Conservation (phyloP, 2,888 invertebrate species). For the Alcis repandata region DNA sequence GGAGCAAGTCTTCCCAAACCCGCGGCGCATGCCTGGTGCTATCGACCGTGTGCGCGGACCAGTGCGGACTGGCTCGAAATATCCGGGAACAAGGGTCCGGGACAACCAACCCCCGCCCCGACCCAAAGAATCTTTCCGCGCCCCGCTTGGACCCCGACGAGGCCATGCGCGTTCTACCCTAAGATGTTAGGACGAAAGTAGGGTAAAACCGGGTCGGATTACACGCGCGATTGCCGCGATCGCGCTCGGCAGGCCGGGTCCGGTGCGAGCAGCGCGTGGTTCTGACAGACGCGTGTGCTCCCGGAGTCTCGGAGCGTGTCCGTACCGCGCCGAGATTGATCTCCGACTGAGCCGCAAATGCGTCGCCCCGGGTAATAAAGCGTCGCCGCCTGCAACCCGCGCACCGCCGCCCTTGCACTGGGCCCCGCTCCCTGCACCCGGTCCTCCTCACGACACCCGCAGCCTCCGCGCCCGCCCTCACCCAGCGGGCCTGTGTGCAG, state of each 20-base stretch:
- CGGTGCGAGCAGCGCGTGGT: conserved; percentile 62
- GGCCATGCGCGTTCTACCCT: conserved; percentile 72
- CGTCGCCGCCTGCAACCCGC: conserved; percentile 16
- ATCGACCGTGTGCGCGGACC: conserved; percentile 61
- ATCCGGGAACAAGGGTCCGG: conserved; percentile 13
- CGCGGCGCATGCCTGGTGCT: conserved; percentile 59
- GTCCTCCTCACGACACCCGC: conserved; percentile 50
- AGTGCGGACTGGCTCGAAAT: conserved; percentile 6
- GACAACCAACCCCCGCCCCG: conserved; percentile 4
- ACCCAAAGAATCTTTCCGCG: background rate
- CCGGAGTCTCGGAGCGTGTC: conserved; percentile 47
- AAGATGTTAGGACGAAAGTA: conserved; percentile 26
- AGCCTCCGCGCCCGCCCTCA: conserved; percentile 11
- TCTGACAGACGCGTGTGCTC: conserved; percentile 51
- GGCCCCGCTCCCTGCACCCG: conserved; percentile 49
- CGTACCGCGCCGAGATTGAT: conserved; percentile 30
- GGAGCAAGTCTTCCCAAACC: conserved; percentile 56
- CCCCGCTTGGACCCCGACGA: conserved; percentile 50
- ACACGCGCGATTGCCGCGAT: conserved; percentile 82
- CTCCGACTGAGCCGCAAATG: conserved; percentile 38
- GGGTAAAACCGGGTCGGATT: conserved; percentile 49
- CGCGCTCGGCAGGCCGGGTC: conserved; percentile 67
- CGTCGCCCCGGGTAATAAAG: conserved; percentile 22
- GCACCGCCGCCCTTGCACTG: conserved; percentile 48
- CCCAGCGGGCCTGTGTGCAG: conserved; percentile 30